These are phyloP conservation scores for Peromyscus californicus DNA, from an alignment of 2,113 vertebrate species.

Conservation along the genomic window DNA sequence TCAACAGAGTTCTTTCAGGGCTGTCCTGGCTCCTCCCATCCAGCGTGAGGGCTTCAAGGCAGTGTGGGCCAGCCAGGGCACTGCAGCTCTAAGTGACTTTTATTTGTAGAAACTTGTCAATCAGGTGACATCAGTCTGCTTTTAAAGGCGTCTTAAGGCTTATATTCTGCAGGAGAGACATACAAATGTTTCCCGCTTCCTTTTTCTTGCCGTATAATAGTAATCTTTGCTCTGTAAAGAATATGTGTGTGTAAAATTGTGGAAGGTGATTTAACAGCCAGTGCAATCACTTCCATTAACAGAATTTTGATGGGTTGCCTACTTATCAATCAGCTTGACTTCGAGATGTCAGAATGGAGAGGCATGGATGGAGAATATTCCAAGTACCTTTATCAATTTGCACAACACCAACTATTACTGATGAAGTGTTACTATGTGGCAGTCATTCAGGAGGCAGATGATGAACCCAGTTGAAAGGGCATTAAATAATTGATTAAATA, in stretches of 20 bases:
- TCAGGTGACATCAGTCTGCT: background rate
- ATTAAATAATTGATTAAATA: background rate
- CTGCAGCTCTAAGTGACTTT: background rate
- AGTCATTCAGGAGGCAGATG: background rate
- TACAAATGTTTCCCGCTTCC: background rate
- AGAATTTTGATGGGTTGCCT: background rate
- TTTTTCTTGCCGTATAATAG: background rate
- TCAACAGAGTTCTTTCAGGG: slow-evolving; percentile 61
- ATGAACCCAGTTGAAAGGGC: background rate
- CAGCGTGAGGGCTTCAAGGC: background rate
- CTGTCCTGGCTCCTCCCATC: background rate
- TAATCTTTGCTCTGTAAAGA: background rate
- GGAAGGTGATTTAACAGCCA: background rate
- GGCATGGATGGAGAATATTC: background rate
- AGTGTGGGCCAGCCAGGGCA: background rate
- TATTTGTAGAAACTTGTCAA: background rate
- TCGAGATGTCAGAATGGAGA: background rate
- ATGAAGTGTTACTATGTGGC: background rate
- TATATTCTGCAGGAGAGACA: slow-evolving; percentile 24
- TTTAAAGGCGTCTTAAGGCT: background rate
- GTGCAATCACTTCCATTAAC: background rate
- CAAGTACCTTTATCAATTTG: background rate
- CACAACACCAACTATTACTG: background rate
- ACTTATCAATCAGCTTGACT: background rate
- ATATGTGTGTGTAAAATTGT: background rate